Conservation (phyloP, 2,797 vertebrate species). For the Notoglanidium macrostoma region DNA sequence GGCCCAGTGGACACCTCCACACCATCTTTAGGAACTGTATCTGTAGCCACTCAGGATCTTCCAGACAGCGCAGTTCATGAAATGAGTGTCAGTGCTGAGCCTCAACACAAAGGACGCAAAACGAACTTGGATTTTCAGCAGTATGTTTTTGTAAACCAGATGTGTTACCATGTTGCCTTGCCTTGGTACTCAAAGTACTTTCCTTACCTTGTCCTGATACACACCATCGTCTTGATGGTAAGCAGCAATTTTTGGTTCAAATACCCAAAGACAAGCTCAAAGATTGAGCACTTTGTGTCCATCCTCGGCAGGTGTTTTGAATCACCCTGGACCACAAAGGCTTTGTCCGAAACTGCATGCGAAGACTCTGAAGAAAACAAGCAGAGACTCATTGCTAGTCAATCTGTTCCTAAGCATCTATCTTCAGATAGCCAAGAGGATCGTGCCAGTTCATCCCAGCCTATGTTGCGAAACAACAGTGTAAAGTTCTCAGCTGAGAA, state of each 20-base stretch:
- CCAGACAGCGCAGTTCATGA: constrained; percentile 62
- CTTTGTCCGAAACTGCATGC: constrained; percentile 95
- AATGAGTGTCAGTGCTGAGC: constrained; percentile 62
- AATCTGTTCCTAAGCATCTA: constrained; percentile 82
- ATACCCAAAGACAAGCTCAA: constrained; percentile 98
- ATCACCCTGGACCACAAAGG: constrained; percentile 98
- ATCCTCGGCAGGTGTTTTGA: constrained; percentile 97
- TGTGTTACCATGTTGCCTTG: constrained; percentile 96
- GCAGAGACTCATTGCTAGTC: constrained; percentile 86
- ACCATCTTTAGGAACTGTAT: constrained; percentile 63
- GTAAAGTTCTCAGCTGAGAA: constrained; percentile 90
- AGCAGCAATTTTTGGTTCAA: constrained; percentile 99
- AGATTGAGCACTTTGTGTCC: constrained; percentile 98
- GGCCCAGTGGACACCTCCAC: constrained; percentile 58
- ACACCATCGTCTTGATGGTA: constrained; percentile 96
- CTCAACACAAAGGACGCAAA: constrained; percentile 81
- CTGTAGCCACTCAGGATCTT: constrained; percentile 69
- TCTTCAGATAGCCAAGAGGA: constrained; percentile 89
- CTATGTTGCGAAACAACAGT: constrained; percentile 85
- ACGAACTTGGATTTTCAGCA: constrained; percentile 97
- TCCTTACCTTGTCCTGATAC: constrained; percentile 95
- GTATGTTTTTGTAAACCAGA: constrained; percentile 98
- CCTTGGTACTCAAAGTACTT: constrained; percentile 99
- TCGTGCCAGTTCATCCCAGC: constrained; percentile 81
- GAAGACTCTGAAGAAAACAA: constrained; percentile 98